Conservation (phyloP, 2,113 vertebrate species). For the Corydoras maculifer region DNA sequence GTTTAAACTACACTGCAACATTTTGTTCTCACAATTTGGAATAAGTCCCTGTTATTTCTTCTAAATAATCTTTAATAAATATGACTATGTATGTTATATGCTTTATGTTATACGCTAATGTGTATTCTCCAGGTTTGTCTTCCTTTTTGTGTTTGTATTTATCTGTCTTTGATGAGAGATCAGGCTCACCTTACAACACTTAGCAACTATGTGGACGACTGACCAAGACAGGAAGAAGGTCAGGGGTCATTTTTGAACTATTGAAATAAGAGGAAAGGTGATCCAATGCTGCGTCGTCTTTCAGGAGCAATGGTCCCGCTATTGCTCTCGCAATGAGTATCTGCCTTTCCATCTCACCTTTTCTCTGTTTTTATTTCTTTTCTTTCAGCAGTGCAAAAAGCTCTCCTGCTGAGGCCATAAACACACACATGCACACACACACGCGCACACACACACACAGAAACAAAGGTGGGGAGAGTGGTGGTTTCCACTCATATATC, state of each 20-base stretch:
- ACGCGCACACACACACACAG: conserved; percentile 6
- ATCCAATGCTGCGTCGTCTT: conserved; percentile 32
- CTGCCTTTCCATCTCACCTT: conserved; percentile 22
- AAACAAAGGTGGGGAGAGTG: no score
- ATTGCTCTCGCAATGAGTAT: background rate
- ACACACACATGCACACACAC: conserved; percentile 16
- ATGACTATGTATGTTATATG: no score
- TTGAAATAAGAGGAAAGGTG: conserved; percentile 45
- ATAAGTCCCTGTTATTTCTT: no score
- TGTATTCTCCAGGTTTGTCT: no score
- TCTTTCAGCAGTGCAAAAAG: conserved; percentile 31
- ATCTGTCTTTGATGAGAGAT: conserved; percentile 10
- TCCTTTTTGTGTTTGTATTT: background rate
- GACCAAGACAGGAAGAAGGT: conserved; percentile 55
- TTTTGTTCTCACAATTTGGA: no score
- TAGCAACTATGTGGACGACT: conserved; percentile 42
- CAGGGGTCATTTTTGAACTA: conserved; percentile 55
- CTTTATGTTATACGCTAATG: no score
- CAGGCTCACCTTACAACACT: conserved; percentile 15
- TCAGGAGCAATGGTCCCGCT: conserved; percentile 5
- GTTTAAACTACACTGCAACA: no score
- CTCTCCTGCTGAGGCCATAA: conserved; percentile 19
- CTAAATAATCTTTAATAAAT: no score
- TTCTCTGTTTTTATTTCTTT: conserved; percentile 26
- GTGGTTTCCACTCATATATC: no score